Evolutionary conservation across 2,113 vertebrate genomes (phyloP).

Genomic region (Poicephalus meyeri): DNA sequence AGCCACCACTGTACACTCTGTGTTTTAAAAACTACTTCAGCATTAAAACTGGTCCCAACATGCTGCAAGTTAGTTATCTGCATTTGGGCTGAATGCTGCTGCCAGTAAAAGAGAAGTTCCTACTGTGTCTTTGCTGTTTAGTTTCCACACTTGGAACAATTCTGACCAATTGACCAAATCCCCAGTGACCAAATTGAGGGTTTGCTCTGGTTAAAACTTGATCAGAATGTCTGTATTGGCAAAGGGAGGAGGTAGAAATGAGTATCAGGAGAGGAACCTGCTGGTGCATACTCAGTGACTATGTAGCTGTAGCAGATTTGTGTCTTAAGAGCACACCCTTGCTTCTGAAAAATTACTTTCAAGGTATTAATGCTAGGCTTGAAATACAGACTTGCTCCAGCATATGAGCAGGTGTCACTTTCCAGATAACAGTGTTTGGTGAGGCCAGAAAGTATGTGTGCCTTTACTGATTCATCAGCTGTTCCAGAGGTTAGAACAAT

Average conservation of each 20-base stretch:
- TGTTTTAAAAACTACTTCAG: background rate
- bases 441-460: background rate
- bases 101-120: background rate
- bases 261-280: background rate
- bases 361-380: background rate
- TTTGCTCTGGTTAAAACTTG: background rate
- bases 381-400: background rate
- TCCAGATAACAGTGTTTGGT: background rate
- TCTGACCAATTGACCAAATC: background rate
- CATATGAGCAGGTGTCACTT: background rate
- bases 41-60: background rate
- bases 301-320: background rate
- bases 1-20: background rate
- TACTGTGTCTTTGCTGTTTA: background rate
- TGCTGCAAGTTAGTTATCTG: background rate
- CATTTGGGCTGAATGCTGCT: background rate
- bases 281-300: background rate
- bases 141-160: background rate
- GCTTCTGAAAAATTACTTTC: background rate
- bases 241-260: background rate
- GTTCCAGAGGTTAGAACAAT: background rate
- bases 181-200: rapidly evolving
- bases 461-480: background rate
- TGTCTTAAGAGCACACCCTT: background rate
- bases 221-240: background rate